Conservation (phyloP, 2,797 vertebrate genomes). For the Oreonectes daqikongensis region DNA sequence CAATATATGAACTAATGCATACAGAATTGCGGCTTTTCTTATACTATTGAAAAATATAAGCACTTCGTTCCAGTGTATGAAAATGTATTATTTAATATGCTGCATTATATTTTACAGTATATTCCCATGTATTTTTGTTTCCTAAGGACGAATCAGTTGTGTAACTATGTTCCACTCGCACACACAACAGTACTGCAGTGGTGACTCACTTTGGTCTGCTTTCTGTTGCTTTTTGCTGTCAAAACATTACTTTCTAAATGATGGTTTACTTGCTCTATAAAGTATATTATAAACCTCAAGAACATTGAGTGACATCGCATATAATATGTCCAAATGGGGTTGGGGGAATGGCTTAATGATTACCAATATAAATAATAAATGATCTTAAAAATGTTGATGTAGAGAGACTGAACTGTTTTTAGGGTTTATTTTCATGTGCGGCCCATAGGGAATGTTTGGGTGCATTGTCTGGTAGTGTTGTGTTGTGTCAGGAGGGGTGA, state of each 20-base stretch:
- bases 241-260: neutral
- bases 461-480: neutral
- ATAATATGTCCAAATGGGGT: neutral
- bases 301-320: neutral
- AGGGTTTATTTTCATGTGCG: neutral
- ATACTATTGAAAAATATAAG: too few species aligned
- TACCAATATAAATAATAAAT: neutral
- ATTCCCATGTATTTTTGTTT: neutral
- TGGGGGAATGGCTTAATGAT: neutral
- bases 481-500: constrained; percentile 1
- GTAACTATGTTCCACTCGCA: neutral
- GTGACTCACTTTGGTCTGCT: neutral
- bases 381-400: neutral
- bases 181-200: neutral
- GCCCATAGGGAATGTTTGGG: neutral
- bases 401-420: neutral
- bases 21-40: too few species aligned
- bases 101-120: too few species aligned
- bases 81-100: too few species aligned
- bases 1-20: too few species aligned
- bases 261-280: neutral
- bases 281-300: neutral
- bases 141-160: neutral
- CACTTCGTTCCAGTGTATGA: too few species aligned
- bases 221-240: neutral